Percentiles rank a stretch among this genome's conserved stretches.
Conservation (phyloP, 2,113 vertebrate species). For the Chiloscyllium plagiosum region DNA sequence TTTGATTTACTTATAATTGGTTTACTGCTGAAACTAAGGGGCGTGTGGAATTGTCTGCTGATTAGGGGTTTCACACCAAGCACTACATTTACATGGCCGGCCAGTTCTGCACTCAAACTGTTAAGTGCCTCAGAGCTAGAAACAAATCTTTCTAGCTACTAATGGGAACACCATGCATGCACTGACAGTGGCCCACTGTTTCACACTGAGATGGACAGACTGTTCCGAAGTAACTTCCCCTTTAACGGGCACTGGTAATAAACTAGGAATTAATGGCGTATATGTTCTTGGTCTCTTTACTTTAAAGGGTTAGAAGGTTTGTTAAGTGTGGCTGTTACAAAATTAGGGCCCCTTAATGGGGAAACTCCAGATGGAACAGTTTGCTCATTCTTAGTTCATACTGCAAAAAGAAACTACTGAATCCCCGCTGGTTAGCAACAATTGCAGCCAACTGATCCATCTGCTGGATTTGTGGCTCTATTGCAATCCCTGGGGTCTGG, state of each 20-base stretch:
- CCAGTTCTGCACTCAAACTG: constrained; percentile 34
- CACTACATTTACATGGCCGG: constrained; percentile 24
- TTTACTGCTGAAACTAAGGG: constrained; percentile 36
- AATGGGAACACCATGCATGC: constrained; percentile 25
- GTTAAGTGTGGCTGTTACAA: background rate
- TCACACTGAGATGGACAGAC: constrained; percentile 34
- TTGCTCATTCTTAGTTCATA: constrained; percentile 35
- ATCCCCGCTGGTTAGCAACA: constrained; percentile 32
- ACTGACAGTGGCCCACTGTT: constrained; percentile 35
- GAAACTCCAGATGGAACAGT: constrained; percentile 32
- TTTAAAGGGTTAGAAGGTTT: background rate
- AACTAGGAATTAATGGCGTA: constrained; percentile 11
- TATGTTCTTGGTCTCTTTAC: background rate
- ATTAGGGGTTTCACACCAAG: constrained; percentile 36
- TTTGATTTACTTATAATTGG: constrained; percentile 8
- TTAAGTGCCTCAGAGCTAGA: constrained; percentile 32
- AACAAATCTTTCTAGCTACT: constrained; percentile 30
- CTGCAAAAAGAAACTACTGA: constrained; percentile 23
- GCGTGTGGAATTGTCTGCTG: constrained; percentile 37
- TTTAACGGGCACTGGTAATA: constrained; percentile 25
- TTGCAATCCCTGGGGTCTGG: constrained; percentile 23
- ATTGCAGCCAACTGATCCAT: constrained; percentile 25
- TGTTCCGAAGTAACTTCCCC: constrained; percentile 37
- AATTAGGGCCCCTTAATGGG: constrained; percentile 33
- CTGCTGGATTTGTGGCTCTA: constrained; percentile 34